Base-by-base conservation (phyloP, 1,140 invertebrate species). In the Nymphalis io region DNA sequence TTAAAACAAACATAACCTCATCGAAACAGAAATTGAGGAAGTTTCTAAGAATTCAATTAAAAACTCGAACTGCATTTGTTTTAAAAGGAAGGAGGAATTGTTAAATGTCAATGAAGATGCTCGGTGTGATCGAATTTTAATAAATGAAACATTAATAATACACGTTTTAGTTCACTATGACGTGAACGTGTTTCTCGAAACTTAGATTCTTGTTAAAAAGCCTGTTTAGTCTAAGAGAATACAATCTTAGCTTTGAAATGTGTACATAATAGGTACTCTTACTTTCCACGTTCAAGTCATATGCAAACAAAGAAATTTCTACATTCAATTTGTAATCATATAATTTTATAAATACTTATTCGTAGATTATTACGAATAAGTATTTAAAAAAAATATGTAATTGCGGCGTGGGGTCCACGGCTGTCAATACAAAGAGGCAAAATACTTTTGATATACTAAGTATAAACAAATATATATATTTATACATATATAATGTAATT, bases 1-100 rank as follows among this genome's bases (percentile, higher is more conserved):
- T 61, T 61, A 42, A 61, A 61, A 18, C n/a, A 48, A 2, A 27
- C 3, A 46, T 61, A 61, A 61, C 60, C 60, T 61, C 42, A 46
- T 11, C n/a, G 60, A 61, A 12, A 33, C 21, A 44, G 27, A 44
- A 44, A 60, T 44, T 60, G 11, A 60, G 42, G 60, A 61, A 40
- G 60, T 61, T 42, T 61, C 40, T 61, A 33, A 21, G 46, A 18
- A 61, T 48, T 42, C 40, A 23, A 27, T 60, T 60, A 16, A 60
- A n/a, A 13, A 27, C n/a, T 61, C 46, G 42, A 33, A 21, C 23
- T 48, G 21, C 16, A 46, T 61, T 12, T 51, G 16, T 51, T 16
- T 16, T 21, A 20, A 20, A 42, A 51, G 60, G 60, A 61, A 61
- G 60, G 12, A 46, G 60, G 60, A 61, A 61, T 46, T 48, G 20